Evolutionary conservation across 2,113 vertebrate genomes (phyloP).

Genomic region (Strigops habroptila): DNA sequence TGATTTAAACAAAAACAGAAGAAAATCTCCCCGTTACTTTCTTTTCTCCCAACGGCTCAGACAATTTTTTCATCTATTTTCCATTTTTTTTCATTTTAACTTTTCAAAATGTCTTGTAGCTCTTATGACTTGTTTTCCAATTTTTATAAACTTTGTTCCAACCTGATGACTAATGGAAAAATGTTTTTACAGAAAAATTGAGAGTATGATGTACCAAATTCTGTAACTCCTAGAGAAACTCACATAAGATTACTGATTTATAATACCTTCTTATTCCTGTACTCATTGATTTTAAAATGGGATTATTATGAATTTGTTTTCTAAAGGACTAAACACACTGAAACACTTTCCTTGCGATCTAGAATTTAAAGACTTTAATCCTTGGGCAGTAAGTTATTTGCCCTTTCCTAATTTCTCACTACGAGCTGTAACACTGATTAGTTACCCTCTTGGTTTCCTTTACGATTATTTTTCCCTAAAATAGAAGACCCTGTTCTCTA

Average conservation of each 20-base stretch:
- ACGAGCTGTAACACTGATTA: not conserved
- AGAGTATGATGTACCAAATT: not conserved
- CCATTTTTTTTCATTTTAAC: not conserved
- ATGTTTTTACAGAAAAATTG: not conserved
- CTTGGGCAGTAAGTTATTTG: not conserved
- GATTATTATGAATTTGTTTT: not conserved
- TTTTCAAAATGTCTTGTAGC: slow-evolving; percentile 37
- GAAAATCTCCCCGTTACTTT: not conserved
- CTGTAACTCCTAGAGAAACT: not conserved
- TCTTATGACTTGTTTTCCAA: not conserved
- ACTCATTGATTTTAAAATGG: not conserved
- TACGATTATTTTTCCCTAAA: not conserved
- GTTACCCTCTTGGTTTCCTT: not conserved
- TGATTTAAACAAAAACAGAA: not conserved
- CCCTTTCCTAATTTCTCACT: not conserved
- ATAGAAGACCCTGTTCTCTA: not conserved
- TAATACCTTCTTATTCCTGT: not conserved
- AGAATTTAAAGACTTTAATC: not conserved
- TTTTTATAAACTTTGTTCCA: slow-evolving; percentile 42
- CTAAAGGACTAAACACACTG: not conserved
- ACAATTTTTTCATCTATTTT: slow-evolving; percentile 4
- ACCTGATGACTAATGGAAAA: slow-evolving; percentile 36
- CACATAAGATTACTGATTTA: not conserved
- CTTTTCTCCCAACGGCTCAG: not conserved
- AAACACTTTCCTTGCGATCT: not conserved